These are phyloP conservation scores for Drosophila lutescens DNA, from an alignment of 2,888 invertebrate species.

Conservation along the genomic window DNA sequence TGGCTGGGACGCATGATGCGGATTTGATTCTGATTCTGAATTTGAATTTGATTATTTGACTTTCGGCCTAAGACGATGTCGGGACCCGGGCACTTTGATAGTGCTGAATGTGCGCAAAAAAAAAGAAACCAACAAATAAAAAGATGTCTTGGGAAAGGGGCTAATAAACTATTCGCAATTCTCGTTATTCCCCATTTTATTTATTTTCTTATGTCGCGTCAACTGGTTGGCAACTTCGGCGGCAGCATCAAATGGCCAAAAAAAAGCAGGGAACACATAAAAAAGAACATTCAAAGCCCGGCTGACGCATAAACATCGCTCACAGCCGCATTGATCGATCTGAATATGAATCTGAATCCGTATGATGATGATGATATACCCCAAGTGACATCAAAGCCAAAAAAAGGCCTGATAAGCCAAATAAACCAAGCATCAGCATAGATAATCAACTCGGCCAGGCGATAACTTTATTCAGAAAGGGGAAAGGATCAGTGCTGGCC, in stretches of 20 bases:
- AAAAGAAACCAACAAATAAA: background rate
- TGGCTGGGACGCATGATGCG: conserved; percentile 49
- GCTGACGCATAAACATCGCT: conserved; percentile 60
- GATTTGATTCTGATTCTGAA: conserved; percentile 20
- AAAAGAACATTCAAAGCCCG: conserved; percentile 28
- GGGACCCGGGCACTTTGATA: conserved; percentile 65
- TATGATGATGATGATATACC: conserved; percentile 20
- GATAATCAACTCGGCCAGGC: conserved; percentile 9
- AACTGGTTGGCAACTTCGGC: conserved; percentile 66
- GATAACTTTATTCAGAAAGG: conserved; percentile 28
- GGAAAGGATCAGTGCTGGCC: conserved; percentile 11
- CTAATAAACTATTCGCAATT: conserved; percentile 38
- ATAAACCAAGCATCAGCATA: conserved; percentile 39
- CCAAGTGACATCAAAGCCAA: conserved; percentile 70
- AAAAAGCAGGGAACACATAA: conserved; percentile 15
- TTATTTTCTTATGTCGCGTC: conserved; percentile 74
- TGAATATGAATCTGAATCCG: background rate
- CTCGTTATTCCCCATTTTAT: conserved; percentile 45
- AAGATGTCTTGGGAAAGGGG: background rate
- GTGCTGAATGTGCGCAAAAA: conserved; percentile 64
- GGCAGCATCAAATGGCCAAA: conserved; percentile 72
- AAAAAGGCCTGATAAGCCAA: conserved; percentile 42
- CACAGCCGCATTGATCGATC: conserved; percentile 5
- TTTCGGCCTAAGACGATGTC: conserved; percentile 53
- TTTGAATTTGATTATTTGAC: conserved; percentile 67